A percentile compares a stretch with the other conserved stretches of the same genome.
These are phyloP conservation scores for Brachirus orientalis DNA, from an alignment of 2,113 vertebrate genomes.

Conservation along the genomic window DNA sequence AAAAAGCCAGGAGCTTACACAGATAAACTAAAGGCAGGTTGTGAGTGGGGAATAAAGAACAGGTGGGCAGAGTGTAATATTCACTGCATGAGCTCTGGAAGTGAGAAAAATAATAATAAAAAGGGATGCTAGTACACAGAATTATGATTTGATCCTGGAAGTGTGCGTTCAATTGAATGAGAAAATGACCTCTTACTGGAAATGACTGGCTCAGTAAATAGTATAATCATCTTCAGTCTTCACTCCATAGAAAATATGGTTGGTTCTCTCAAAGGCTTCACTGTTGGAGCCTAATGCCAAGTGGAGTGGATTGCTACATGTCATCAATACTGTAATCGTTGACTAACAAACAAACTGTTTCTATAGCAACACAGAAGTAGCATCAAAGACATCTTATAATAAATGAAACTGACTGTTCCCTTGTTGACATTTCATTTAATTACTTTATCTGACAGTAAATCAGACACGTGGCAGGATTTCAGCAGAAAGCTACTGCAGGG, in stretches of 20 bases:
- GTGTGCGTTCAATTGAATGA: too few species aligned
- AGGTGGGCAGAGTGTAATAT: too few species aligned
- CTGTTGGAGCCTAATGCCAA: neutral
- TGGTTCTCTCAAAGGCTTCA: neutral
- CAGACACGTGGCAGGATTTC: neutral
- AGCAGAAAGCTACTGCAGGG: neutral
- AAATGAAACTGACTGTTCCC: conserved; percentile 30
- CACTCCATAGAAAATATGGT: neutral
- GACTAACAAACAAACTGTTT: conserved; percentile 32
- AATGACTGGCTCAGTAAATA: neutral
- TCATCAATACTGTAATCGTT: conserved; percentile 25
- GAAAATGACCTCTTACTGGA: too few species aligned
- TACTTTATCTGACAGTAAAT: conserved; percentile 15
- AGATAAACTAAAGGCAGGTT: too few species aligned
- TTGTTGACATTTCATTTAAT: conserved; percentile 33
- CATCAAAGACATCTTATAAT: conserved; percentile 30
- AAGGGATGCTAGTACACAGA: too few species aligned
- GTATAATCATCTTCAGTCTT: neutral
- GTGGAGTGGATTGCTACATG: neutral
- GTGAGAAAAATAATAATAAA: too few species aligned
- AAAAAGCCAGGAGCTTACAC: neutral
- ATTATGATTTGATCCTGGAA: too few species aligned
- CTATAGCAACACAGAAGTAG: conserved; percentile 44
- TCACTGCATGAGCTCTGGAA: too few species aligned
- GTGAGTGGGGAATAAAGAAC: too few species aligned